Base-by-base conservation (phyloP, 2,797 vertebrate genomes). In the Spea hammondii region DNA sequence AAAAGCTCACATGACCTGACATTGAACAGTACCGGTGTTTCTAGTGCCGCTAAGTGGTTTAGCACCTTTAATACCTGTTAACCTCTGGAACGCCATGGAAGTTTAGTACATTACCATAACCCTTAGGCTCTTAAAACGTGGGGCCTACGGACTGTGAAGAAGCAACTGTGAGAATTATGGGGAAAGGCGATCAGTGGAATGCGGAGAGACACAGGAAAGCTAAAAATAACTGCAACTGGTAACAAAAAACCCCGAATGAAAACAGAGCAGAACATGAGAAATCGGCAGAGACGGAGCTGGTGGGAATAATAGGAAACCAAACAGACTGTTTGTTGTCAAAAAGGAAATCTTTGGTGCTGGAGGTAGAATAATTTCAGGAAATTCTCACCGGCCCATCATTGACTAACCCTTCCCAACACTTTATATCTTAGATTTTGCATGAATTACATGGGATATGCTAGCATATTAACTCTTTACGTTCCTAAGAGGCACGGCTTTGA, bases 241-340 rank as follows among this genome's bases (percentile, higher is more conserved):
- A 68, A 65, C 70, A 62, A 62, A 62, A 17, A 12, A 53, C 32
- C 54, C 60, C 51, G 51, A 71, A 80, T 17, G 60, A 76, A 76
- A 65, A 64, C 46, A 53, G 13, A 49, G 75, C 70, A 62, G 72
- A 48, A 57, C 57, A 76, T 49, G 49, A 68, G 14, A 62, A 53
- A 71, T 6, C 46, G 76, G 44, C 7, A 73, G 32, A 70, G 60
- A 80, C 67, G 75, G 60, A 13, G 51, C 72, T 57, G 60, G 51
- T 48, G 68, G 68, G 55, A 71, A 75, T 65, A 5, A 65, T 80
- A 72, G 79, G 73, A 80, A 76, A 65, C 71, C 59, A 48, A 51
- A 76, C 73, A 80, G 79, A 80, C 78, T 55, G 64, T 66, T 69
- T 79, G 67, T 65, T 17, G 60, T 47, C 67, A 70, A 62, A 74